Conservation (phyloP, 2,113 vertebrate species). For the Anthoscopus minutus region DNA sequence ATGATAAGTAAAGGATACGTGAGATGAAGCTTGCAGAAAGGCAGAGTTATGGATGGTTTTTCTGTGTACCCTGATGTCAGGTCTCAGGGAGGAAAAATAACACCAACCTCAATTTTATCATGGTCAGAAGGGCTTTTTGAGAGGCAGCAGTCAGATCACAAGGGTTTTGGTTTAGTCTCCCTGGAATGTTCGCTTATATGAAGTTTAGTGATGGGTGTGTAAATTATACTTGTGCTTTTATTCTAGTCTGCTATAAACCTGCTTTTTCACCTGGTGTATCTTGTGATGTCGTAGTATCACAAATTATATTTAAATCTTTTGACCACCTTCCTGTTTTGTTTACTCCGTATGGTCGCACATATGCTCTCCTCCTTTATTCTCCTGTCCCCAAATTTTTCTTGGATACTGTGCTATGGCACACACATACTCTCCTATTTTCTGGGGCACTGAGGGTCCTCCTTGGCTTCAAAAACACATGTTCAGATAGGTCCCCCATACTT, state of each 20-base stretch:
- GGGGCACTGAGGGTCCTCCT: neutral
- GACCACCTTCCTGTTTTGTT: neutral
- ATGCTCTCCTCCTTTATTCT: neutral
- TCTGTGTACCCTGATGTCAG: neutral
- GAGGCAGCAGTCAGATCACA: neutral
- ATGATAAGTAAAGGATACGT: neutral
- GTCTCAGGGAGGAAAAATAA: neutral
- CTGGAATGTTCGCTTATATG: neutral
- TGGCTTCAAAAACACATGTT: fast-evolving
- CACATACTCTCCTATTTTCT: neutral
- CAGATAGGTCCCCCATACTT: neutral
- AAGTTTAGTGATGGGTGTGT: neutral
- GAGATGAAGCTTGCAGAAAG: neutral
- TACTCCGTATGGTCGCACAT: neutral
- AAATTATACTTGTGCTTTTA: neutral
- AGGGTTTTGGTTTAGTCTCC: neutral
- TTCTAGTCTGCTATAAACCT: neutral
- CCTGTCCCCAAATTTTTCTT: neutral
- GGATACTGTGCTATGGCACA: neutral
- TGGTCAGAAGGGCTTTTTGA: neutral
- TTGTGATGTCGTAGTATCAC: neutral
- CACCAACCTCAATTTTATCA: neutral
- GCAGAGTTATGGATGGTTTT: neutral
- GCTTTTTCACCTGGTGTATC: neutral
- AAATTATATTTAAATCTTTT: constrained; percentile 19